These are phyloP conservation scores for Diorhabda elongata DNA, from an alignment of 1,140 invertebrate species.

Conservation along the genomic window DNA sequence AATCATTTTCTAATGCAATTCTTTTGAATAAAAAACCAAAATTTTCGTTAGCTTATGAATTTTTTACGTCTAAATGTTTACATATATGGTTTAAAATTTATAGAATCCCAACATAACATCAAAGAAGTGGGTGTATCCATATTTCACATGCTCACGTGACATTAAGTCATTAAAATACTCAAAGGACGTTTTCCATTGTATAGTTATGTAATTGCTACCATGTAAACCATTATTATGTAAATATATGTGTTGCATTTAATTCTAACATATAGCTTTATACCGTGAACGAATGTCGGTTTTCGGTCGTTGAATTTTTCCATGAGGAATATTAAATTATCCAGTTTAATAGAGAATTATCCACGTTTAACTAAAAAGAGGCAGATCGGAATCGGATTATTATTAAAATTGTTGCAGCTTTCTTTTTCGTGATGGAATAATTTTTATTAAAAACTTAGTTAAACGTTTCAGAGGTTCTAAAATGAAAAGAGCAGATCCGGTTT, in stretches of 20 bases:
- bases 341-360: not conserved
- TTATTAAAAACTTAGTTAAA: no score
- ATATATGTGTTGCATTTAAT: constrained; percentile 3
- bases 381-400: not conserved
- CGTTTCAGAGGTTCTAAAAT: no score
- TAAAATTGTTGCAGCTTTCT: not conserved
- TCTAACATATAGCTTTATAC: not conserved
- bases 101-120: no score
- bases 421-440: not conserved
- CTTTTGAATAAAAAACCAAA: no score
- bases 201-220: constrained; percentile 2
- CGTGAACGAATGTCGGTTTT: not conserved
- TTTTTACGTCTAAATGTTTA: no score
- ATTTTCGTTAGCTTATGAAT: no score
- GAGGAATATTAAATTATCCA: not conserved
- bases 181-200: not conserved
- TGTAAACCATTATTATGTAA: not conserved
- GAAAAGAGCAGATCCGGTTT: no score
- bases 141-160: not conserved
- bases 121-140: no score
- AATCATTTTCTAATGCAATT: no score
- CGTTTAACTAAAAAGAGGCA: not conserved
- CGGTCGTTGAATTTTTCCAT: not conserved
- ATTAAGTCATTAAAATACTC: not conserved
- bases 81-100: no score